Evolutionary conservation across 2,888 invertebrate species (phyloP), one percentile per base, ranked within the genome.

Genomic region (Arge pagana): DNA sequence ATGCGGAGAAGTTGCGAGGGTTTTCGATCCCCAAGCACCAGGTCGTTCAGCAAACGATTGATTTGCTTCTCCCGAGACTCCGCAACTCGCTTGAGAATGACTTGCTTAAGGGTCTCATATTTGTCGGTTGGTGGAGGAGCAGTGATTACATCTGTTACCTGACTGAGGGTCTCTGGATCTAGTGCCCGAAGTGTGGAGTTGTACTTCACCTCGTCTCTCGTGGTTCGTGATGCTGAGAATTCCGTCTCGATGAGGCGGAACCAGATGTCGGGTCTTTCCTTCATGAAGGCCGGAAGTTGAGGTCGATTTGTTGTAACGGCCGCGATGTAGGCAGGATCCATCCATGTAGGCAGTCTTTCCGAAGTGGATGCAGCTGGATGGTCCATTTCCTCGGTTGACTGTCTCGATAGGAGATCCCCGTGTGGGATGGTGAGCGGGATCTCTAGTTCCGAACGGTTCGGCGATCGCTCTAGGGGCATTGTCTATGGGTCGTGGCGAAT

Each of bases 101-200:
- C 23, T 2, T 37, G 4, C 31, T 54, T 52, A 4, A 57, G 26
- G 3, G 7, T 48, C 10, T 23, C 7, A 36, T 57, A 54, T 42
- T 24, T 54, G 26, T 50, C 26, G 19, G 24, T 7, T 2, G 10
- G 16, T 1, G 56, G 54, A 5, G 50, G 37, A 1, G 15, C 18
- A 1, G 31, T 42, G 15, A 57, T 11, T 33, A 54, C 13, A 39
- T 56, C 52, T 0, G 36, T 35, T 7, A 55, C 31, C 15, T 50
- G 39, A 4, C 7, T 11, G 2, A 53, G n/a, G 5, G 40, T 43
- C 13, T 45, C 48, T 5, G 36, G 10, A n/a, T 24, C 42, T 13
- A 56, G 43, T n/a, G 50, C 36, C 8, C 6, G 10, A 11, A 53
- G 15, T 1, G 28, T 21, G 1, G 30, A 13, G 16, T 28, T n/a